Evolutionary conservation across 2,113 vertebrate genomes (phyloP).

Genomic region (Lethenteron reissneri): DNA sequence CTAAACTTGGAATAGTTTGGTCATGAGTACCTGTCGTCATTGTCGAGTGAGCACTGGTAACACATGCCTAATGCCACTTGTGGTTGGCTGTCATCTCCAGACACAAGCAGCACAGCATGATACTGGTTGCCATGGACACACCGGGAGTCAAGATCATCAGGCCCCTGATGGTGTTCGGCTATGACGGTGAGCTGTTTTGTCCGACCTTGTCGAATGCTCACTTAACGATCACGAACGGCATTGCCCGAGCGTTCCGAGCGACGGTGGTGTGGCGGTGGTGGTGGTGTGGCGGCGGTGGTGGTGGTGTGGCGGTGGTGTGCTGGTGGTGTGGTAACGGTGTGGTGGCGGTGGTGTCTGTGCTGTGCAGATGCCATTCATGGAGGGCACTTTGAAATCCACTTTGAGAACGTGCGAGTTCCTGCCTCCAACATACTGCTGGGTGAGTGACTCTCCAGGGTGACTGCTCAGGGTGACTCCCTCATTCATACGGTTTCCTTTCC

Average conservation of each 20-base stretch:
- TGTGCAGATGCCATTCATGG: conserved; percentile 48
- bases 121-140: conserved; percentile 51
- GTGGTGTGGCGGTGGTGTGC: too few relatives aligned
- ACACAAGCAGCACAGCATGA: conserved; percentile 51
- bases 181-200: conserved; percentile 31
- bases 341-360: too few relatives aligned
- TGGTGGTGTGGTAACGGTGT: too few relatives aligned
- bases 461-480: neutral
- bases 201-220: too few relatives aligned
- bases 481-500: neutral
- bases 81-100: conserved; percentile 21
- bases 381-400: conserved; percentile 75
- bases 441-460: conserved; percentile 19
- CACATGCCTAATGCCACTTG: neutral
- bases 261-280: too few relatives aligned
- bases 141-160: conserved; percentile 43
- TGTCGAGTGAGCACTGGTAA: too few relatives aligned
- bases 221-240: too few relatives aligned
- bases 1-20: too few relatives aligned
- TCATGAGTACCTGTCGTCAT: too few relatives aligned
- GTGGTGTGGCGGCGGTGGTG: too few relatives aligned
- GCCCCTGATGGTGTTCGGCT: conserved; percentile 56
- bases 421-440: conserved; percentile 52
- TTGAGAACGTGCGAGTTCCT: conserved; percentile 45
- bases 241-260: too few relatives aligned